These are phyloP conservation scores for Eulemur rufifrons DNA, from an alignment of 2,113 vertebrate species.

Conservation along the genomic window DNA sequence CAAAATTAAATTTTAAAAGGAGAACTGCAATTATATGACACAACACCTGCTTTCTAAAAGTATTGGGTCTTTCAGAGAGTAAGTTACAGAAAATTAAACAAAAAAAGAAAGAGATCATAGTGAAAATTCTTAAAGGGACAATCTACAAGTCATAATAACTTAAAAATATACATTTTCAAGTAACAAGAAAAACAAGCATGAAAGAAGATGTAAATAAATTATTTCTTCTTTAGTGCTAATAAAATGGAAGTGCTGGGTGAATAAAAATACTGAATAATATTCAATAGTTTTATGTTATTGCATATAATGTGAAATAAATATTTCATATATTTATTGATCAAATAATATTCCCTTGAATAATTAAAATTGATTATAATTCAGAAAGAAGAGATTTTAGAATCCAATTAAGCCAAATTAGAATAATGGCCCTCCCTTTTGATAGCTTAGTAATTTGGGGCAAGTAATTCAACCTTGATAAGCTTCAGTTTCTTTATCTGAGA, in stretches of 20 bases:
- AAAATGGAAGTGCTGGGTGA: background rate
- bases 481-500: background rate
- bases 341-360: constrained; percentile 34
- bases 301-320: background rate
- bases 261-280: background rate
- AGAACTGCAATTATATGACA: constrained; percentile 17
- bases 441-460: background rate
- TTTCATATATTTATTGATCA: constrained; percentile 12
- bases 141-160: background rate
- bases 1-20: constrained; percentile 53
- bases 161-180: background rate
- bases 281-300: background rate
- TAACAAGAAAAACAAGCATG: constrained; percentile 8
- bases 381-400: constrained; percentile 22
- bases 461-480: background rate
- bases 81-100: constrained; percentile 35
- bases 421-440: background rate
- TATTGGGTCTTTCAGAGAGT: constrained; percentile 4
- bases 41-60: background rate
- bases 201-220: background rate
- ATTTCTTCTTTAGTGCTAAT: background rate
- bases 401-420: constrained; percentile 29
- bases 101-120: background rate
- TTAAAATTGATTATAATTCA: constrained; percentile 28
- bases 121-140: background rate